Percentiles rank a stretch among this genome's conserved stretches.
Evolutionary conservation across 1,140 invertebrate genomes (phyloP).

Genomic region (Pogonognathellus flavescens): DNA sequence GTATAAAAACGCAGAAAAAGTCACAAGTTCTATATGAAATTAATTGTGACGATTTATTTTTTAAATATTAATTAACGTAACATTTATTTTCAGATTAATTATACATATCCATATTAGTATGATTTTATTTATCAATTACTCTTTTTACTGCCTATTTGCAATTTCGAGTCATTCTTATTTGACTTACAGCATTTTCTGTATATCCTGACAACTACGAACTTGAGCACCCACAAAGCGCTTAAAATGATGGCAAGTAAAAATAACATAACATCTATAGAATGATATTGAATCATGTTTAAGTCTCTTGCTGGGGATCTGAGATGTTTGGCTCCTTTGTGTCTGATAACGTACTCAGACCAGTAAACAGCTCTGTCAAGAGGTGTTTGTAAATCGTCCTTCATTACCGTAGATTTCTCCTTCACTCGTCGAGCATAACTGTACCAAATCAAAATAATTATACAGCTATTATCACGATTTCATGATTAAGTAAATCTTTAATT

Average conservation of each 20-base stretch:
- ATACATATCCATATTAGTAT: too few relatives aligned
- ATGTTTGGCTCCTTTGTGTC: constrained; percentile 74
- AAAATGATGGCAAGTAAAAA: background rate
- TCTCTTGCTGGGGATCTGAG: constrained; percentile 71
- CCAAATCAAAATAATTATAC: background rate
- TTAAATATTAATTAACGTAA: too few relatives aligned
- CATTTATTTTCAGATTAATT: too few relatives aligned
- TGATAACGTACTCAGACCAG: constrained; percentile 79
- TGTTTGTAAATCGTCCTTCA: constrained; percentile 75
- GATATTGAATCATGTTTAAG: constrained; percentile 72
- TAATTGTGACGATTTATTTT: too few relatives aligned
- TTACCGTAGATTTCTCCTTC: constrained; percentile 73
- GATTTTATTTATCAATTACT: background rate
- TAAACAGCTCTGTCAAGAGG: constrained; percentile 79
- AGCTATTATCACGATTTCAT: too few relatives aligned
- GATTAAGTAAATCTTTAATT: constrained; percentile 10
- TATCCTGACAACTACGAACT: background rate
- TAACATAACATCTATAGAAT: constrained; percentile 72
- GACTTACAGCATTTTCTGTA: background rate
- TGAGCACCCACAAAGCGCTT: background rate
- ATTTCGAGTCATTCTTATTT: background rate
- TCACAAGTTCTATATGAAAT: too few relatives aligned
- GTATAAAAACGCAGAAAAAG: too few relatives aligned
- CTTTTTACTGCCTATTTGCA: background rate
- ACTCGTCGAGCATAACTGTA: constrained; percentile 72